phyloP scores from a whole-genome alignment of 2,888 invertebrate genomes.

The Caenorhabditis uteleia region DNA sequence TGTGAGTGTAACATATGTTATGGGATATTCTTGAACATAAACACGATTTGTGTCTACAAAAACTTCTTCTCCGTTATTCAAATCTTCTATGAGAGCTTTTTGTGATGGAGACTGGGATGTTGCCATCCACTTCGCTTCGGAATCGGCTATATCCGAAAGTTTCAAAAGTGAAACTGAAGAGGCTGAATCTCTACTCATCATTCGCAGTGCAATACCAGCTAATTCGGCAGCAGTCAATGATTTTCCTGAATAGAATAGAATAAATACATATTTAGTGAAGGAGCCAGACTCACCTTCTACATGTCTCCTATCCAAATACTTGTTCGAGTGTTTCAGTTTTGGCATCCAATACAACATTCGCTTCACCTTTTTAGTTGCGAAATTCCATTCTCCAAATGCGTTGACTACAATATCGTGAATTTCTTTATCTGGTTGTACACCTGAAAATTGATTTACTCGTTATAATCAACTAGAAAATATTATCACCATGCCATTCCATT shows the following conservation, averaged over 20 bases:
- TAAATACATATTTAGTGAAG: neutral
- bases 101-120: slow-evolving; percentile 63
- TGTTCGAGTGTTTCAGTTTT: slow-evolving; percentile 87
- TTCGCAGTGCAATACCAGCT: slow-evolving; percentile 64
- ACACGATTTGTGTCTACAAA: slow-evolving; percentile 65
- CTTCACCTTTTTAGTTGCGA: slow-evolving; percentile 71
- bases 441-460: slow-evolving; percentile 71
- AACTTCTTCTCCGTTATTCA: slow-evolving; percentile 29
- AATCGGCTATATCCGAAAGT: slow-evolving; percentile 16
- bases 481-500: slow-evolving; percentile 88
- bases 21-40: slow-evolving; percentile 53
- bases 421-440: slow-evolving; percentile 88
- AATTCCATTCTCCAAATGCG: slow-evolving; percentile 82
- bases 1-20: slow-evolving; percentile 54
- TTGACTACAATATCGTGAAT: slow-evolving; percentile 83
- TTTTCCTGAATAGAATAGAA: slow-evolving; percentile 26
- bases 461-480: slow-evolving; percentile 2
- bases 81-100: slow-evolving; percentile 43
- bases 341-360: slow-evolving; percentile 79
- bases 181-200: slow-evolving; percentile 68
- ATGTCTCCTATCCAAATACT: slow-evolving; percentile 79
- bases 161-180: slow-evolving; percentile 52
- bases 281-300: slow-evolving; percentile 62
- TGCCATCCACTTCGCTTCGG: slow-evolving; percentile 57
- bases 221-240: slow-evolving; percentile 51